Evolutionary conservation across 2,113 vertebrate species (phyloP).

Genomic region (Phycodurus eques): DNA sequence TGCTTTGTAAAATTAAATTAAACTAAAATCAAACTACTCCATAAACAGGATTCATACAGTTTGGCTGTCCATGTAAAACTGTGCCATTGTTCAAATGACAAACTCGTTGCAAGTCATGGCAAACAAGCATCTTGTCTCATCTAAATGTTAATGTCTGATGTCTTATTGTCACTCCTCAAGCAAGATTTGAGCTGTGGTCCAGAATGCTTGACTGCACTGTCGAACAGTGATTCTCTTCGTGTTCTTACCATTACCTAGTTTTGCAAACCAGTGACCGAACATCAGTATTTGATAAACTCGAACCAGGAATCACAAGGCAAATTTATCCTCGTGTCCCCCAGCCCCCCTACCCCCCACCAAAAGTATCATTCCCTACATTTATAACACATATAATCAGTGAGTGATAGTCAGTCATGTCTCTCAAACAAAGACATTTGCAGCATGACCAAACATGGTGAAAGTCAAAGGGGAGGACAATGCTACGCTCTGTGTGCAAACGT

Average conservation of each 20-base stretch:
- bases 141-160: too few species aligned
- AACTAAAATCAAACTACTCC: too few species aligned
- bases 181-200: not conserved
- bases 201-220: not conserved
- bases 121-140: too few species aligned
- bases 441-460: conserved; percentile 18
- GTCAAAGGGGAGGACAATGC: conserved; percentile 29
- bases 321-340: not conserved
- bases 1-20: too few species aligned
- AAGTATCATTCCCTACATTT: not conserved
- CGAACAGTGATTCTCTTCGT: not conserved
- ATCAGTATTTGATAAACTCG: not conserved
- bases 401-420: conserved; percentile 5
- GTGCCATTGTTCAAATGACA: too few species aligned
- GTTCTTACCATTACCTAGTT: not conserved
- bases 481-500: conserved; percentile 39
- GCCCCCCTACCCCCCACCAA: not conserved
- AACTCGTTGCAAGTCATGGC: too few species aligned
- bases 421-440: conserved; percentile 17
- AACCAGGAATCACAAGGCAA: not conserved
- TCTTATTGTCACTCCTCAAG: too few species aligned
- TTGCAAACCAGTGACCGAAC: not conserved
- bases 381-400: not conserved
- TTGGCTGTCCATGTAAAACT: too few species aligned
- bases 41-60: too few species aligned